These are phyloP conservation scores for Upupa epops DNA, from an alignment of 2,113 vertebrate species.

Conservation along the genomic window DNA sequence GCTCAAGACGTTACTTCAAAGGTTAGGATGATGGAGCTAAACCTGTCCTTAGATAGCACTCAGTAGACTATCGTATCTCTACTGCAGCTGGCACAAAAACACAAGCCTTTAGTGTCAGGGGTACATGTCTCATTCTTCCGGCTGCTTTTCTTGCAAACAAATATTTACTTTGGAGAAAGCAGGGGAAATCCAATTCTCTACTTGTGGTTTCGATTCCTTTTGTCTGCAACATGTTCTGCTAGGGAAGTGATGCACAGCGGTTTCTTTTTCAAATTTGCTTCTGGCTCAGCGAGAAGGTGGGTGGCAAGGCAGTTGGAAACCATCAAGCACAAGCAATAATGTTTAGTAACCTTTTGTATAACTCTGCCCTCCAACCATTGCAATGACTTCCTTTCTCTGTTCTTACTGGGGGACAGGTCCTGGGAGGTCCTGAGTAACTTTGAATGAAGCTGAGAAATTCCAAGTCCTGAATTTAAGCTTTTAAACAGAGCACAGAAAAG, in stretches of 20 bases:
- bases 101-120: slow-evolving; percentile 13
- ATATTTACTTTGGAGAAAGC: slow-evolving; percentile 72
- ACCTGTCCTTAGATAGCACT: slow-evolving; percentile 28
- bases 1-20: not conserved
- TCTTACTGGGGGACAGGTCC: not conserved
- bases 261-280: slow-evolving; percentile 66
- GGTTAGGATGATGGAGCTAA: not conserved
- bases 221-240: slow-evolving; percentile 64
- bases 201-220: slow-evolving; percentile 63
- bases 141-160: slow-evolving; percentile 58
- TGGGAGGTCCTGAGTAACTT: slow-evolving; percentile 5
- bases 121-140: slow-evolving; percentile 46
- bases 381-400: slow-evolving; percentile 6
- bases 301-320: slow-evolving; percentile 52
- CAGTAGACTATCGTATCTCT: not conserved
- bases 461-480: not conserved
- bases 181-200: slow-evolving; percentile 63
- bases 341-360: slow-evolving; percentile 38
- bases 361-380: not conserved
- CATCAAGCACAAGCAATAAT: slow-evolving; percentile 36
- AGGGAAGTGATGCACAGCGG: slow-evolving; percentile 59
- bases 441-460: not conserved
- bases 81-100: slow-evolving; percentile 6
- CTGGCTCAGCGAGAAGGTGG: slow-evolving; percentile 60
- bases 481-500: not conserved